Conservation (phyloP, 2,888 invertebrate species). For the Luperina nickerlii region DNA sequence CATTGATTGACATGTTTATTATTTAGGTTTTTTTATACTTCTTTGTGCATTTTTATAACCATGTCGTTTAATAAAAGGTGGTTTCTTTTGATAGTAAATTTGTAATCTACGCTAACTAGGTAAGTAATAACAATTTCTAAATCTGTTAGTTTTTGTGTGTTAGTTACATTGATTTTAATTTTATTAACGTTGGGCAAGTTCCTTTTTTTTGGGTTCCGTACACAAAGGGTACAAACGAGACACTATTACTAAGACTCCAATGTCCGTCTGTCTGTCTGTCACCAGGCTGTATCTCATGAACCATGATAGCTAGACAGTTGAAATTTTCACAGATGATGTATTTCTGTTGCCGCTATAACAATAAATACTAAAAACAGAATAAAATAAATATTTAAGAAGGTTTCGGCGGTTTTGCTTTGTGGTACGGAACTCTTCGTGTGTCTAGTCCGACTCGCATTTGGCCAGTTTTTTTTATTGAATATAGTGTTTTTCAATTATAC, state of each 20-base stretch:
- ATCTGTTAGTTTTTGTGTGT: not conserved
- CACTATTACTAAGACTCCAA: too few species aligned
- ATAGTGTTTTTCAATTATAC: not conserved
- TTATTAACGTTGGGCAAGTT: constrained; percentile 23
- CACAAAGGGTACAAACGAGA: too few species aligned
- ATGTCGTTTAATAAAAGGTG: not conserved
- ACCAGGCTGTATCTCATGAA: too few species aligned
- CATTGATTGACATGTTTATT: constrained; percentile 11
- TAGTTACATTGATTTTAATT: constrained; percentile 7
- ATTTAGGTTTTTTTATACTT: constrained; percentile 5
- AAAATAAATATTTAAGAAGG: too few species aligned
- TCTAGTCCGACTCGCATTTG: too few species aligned
- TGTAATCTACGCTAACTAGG: constrained; percentile 9
- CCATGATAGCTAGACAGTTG: too few species aligned
- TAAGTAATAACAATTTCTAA: not conserved
- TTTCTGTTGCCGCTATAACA: too few species aligned
- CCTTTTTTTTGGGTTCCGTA: not conserved
- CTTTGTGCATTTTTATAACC: not conserved
- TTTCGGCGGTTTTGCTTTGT: too few species aligned
- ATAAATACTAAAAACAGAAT: too few species aligned
- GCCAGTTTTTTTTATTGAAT: not conserved
- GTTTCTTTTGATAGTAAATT: constrained; percentile 1
- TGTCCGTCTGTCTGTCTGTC: too few species aligned
- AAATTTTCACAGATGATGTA: too few species aligned
- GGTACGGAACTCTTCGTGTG: too few species aligned